phyloP scores from a whole-genome alignment of 1,140 invertebrate genomes.

The Euwallacea similis region DNA sequence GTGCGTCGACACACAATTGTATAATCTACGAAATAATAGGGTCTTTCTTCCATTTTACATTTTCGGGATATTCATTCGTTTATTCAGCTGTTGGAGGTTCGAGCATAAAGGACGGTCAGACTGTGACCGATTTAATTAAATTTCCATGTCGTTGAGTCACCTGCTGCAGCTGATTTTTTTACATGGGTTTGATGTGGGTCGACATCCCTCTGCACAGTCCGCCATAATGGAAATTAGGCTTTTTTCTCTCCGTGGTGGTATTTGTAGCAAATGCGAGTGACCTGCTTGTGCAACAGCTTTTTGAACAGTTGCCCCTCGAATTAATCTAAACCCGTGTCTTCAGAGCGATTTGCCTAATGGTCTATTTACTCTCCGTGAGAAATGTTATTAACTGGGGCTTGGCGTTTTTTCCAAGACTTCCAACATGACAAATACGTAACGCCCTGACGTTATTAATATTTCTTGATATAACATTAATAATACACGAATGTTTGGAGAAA shows the following conservation, averaged over 20 bases:
- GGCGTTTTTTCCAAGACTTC: not conserved
- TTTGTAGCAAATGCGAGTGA: no score
- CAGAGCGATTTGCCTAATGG: no score
- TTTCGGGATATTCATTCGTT: conserved; percentile 41
- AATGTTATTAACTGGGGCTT: not conserved
- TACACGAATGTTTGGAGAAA: conserved; percentile 27
- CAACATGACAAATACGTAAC: conserved; percentile 29
- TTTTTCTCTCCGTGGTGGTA: no score
- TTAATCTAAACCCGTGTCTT: no score
- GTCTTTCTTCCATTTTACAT: conserved; percentile 45
- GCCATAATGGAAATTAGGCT: conserved; percentile 1
- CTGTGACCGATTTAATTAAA: not conserved
- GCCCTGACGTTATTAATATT: conserved; percentile 32
- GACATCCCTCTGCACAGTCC: not conserved
- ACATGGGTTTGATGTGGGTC: conserved; percentile 12
- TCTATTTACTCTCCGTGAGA: no score
- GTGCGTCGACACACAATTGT: conserved; percentile 48
- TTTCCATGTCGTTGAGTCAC: conserved; percentile 6
- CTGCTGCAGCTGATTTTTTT: conserved; percentile 15
- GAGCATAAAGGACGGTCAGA: conserved; percentile 39
- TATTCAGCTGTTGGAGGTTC: conserved; percentile 40
- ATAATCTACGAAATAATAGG: conserved; percentile 47
- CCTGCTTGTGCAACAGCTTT: no score
- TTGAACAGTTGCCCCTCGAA: no score
- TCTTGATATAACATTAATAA: conserved; percentile 36